Evolutionary conservation across 2,113 vertebrate genomes (phyloP).

Genomic region (Apodemus sylvaticus): DNA sequence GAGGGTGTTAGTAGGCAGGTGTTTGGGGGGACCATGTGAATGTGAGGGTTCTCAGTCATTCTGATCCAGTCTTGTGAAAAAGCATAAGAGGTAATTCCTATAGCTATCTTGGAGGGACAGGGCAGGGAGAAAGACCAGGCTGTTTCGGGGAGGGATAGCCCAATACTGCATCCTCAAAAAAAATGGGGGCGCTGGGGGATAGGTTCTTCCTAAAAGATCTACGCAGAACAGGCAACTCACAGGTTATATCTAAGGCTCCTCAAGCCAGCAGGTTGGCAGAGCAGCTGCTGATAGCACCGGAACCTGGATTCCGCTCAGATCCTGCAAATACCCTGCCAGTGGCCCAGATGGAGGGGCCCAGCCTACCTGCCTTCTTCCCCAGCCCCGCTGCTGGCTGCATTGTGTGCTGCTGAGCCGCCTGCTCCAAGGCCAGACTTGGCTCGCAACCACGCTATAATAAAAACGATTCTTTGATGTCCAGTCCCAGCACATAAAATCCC

Average conservation of each 20-base stretch:
- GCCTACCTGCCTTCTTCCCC: slow-evolving; percentile 76
- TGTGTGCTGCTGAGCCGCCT: slow-evolving; percentile 28
- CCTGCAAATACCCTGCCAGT: accelerated
- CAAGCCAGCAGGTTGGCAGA: not conserved
- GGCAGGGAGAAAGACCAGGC: not conserved
- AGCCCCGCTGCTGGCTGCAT: not conserved
- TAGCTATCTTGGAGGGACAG: accelerated
- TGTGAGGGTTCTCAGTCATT: accelerated
- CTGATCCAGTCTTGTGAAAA: accelerated
- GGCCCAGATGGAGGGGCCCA: not conserved
- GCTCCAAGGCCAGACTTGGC: slow-evolving; percentile 77
- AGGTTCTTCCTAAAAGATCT: not conserved
- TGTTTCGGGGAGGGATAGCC: not conserved
- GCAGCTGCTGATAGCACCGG: accelerated
- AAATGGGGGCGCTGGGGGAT: no score
- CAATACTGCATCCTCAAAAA: not conserved
- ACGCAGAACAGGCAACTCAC: no score
- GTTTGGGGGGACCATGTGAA: accelerated
- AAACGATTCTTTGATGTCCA: slow-evolving; percentile 83
- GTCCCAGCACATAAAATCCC: slow-evolving; percentile 81
- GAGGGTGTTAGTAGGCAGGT: not conserved
- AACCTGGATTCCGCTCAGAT: not conserved
- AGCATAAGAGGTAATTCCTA: no score
- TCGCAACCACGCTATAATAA: slow-evolving; percentile 75
- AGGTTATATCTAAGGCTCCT: no score